Percentiles rank a stretch among this genome's conserved stretches.
These are phyloP conservation scores for Clepsis dumicolana DNA, from an alignment of 2,888 invertebrate species.

Conservation along the genomic window DNA sequence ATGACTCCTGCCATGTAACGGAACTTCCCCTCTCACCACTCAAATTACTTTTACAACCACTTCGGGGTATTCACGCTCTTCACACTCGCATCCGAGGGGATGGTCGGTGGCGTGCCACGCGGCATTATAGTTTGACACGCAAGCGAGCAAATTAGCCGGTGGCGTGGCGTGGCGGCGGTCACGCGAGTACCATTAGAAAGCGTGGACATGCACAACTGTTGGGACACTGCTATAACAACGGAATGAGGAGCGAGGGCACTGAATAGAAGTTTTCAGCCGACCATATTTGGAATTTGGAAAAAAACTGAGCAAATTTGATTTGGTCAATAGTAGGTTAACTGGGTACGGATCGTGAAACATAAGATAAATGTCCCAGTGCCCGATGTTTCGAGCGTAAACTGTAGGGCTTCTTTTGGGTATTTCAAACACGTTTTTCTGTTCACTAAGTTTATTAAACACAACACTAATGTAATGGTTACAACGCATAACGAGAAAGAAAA, in stretches of 20 bases:
- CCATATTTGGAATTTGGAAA: not conserved
- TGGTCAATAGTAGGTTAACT: no score
- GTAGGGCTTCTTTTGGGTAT: no score
- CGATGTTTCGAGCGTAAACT: no score
- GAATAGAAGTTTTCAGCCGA: not conserved
- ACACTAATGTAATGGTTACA: no score
- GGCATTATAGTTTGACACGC: slow-evolving; percentile 51
- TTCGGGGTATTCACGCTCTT: slow-evolving; percentile 6
- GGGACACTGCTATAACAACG: slow-evolving; percentile 27
- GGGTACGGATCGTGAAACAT: no score
- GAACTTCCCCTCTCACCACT: slow-evolving; percentile 11
- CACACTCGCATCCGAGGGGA: slow-evolving; percentile 25
- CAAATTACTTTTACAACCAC: slow-evolving; percentile 14
- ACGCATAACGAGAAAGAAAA: no score
- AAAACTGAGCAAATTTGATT: no score
- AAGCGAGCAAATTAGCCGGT: slow-evolving; percentile 64
- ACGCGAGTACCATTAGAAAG: slow-evolving; percentile 71
- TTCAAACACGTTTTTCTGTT: no score
- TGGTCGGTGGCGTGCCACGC: slow-evolving; percentile 33
- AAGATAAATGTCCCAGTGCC: no score
- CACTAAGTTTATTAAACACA: no score
- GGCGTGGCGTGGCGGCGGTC: slow-evolving; percentile 52
- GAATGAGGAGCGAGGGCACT: slow-evolving; percentile 8
- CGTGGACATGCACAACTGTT: slow-evolving; percentile 49
- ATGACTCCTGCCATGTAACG: not conserved